A percentile compares a stretch with the other conserved stretches of the same genome.
Conservation (phyloP, 2,888 invertebrate genomes). For the Drosophila koepferae region DNA sequence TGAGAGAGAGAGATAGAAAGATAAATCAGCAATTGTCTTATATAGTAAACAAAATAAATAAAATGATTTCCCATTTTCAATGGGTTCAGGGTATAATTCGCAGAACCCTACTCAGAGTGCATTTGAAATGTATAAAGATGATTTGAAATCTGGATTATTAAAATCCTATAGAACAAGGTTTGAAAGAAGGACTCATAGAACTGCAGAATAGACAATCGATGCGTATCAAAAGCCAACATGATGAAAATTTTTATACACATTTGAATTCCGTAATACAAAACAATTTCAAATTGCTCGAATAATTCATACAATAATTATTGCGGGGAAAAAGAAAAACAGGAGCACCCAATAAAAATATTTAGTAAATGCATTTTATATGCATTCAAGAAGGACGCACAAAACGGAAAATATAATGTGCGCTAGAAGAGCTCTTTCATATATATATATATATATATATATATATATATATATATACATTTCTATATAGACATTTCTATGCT, state of each 20-base stretch:
- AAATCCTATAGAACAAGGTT: neutral
- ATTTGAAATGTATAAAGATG: neutral
- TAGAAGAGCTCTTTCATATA: neutral
- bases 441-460: neutral
- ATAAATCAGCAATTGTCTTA: neutral
- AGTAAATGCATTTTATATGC: constrained; percentile 1
- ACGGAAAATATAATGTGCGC: neutral
- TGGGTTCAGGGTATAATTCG: neutral
- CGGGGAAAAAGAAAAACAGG: neutral
- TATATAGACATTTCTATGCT: constrained; percentile 1
- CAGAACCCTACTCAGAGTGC: no score
- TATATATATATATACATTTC: neutral
- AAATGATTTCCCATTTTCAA: neutral
- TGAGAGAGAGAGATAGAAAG: no score
- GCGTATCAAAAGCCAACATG: neutral
- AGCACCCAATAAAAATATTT: neutral
- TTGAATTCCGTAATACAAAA: neutral
- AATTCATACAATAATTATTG: neutral
- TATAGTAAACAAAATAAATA: neutral
- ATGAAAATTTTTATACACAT: neutral
- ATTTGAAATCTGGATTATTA: neutral
- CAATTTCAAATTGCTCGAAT: neutral
- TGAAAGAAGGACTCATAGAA: neutral
- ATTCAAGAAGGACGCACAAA: neutral
- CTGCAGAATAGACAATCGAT: neutral